Conservation (phyloP, 2,888 invertebrate genomes). For the Cheilosia grossa region DNA sequence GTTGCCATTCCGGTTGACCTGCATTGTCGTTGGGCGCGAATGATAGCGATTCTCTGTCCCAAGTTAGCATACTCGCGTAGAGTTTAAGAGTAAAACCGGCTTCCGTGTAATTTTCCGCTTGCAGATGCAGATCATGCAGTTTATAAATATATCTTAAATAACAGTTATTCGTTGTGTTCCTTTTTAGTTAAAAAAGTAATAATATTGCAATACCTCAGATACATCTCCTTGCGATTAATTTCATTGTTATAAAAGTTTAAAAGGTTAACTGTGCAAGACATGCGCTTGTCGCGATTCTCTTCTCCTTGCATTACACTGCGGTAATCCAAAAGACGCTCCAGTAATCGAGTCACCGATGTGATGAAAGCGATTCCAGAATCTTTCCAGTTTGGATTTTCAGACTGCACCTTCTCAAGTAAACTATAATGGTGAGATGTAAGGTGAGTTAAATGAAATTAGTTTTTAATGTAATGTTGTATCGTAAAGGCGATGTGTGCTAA, state of each 20-base stretch:
- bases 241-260: conserved; percentile 98
- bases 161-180: neutral
- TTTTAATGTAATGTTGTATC: neutral
- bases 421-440: conserved; percentile 83
- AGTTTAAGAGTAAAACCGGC: conserved; percentile 96
- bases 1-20: conserved; percentile 93
- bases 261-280: conserved; percentile 98
- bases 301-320: conserved; percentile 97
- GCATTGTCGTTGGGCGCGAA: conserved; percentile 87
- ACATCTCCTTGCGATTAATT: conserved; percentile 97
- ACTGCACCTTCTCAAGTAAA: conserved; percentile 92
- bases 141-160: conserved; percentile 93
- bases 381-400: conserved; percentile 93
- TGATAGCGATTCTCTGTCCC: conserved; percentile 88
- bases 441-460: conserved; percentile 27
- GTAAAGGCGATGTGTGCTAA: neutral
- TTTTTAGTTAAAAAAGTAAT: neutral
- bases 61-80: conserved; percentile 95
- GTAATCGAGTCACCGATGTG: conserved; percentile 93
- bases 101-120: conserved; percentile 96
- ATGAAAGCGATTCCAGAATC: conserved; percentile 97
- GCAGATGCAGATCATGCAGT: conserved; percentile 94
- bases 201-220: conserved; percentile 85
- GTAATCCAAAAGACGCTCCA: conserved; percentile 96
- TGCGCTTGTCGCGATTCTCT: conserved; percentile 96